phyloP scores from a whole-genome alignment of 2,113 vertebrate species.

The Solea solea region DNA sequence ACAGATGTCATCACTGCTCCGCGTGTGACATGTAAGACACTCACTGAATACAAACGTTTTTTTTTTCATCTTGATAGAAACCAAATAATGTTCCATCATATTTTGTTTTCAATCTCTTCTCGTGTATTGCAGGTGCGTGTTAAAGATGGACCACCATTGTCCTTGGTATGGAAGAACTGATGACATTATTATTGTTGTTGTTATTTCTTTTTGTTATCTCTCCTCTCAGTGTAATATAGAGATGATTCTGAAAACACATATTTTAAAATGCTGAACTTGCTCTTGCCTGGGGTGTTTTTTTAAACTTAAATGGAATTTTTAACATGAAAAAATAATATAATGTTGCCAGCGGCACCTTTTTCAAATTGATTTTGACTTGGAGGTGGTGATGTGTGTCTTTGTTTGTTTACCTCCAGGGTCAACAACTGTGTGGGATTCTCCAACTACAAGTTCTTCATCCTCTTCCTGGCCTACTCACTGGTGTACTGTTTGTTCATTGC shows the following conservation, averaged over 20 bases:
- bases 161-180: conserved; percentile 88
- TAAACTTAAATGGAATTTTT: no score
- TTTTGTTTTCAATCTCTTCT: not conserved
- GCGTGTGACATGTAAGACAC: conserved; percentile 89
- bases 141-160: conserved; percentile 99
- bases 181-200: not conserved
- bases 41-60: not conserved
- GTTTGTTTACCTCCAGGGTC: conserved; percentile 73
- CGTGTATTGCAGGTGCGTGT: conserved; percentile 85
- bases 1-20: conserved; percentile 97
- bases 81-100: not conserved
- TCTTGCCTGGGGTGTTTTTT: no score
- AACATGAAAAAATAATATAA: no score
- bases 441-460: conserved; percentile 87
- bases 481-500: conserved; percentile 96
- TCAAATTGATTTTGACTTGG: not conserved
- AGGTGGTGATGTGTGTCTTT: conserved; percentile 1
- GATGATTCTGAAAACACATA: no score
- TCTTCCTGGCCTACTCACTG: conserved; percentile 95
- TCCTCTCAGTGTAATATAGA: no score
- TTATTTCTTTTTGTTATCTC: not conserved
- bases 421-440: conserved; percentile 84
- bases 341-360: no score
- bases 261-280: no score
- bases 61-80: not conserved